A percentile compares a stretch with the other conserved stretches of the same genome.
phyloP scores from a whole-genome alignment of 2,888 invertebrate species.

The Megaustenia siamemsis region DNA sequence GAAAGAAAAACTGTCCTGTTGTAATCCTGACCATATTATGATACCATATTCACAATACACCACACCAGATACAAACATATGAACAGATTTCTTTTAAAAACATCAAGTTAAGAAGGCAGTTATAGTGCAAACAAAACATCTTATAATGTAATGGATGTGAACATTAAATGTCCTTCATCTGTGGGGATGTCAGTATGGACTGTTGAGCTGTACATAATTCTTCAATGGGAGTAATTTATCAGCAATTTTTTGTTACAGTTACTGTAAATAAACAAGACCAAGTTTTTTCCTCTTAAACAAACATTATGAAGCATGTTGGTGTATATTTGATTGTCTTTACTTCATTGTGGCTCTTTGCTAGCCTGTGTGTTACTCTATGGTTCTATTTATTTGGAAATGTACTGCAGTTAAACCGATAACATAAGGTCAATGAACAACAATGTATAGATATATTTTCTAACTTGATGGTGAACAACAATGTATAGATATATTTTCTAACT shows the following conservation, averaged over 20 bases:
- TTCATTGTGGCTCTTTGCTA: neutral
- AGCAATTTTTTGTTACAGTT: neutral
- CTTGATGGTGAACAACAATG: no score
- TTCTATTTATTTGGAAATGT: no score
- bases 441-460: no score
- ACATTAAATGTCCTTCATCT: neutral
- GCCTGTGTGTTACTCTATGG: neutral
- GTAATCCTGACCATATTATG: no score
- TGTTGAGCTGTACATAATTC: conserved; percentile 24
- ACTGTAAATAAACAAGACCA: conserved; percentile 1
- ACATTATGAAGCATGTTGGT: neutral
- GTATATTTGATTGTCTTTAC: neutral
- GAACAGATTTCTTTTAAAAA: no score
- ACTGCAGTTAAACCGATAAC: no score
- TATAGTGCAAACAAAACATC: neutral
- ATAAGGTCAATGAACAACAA: no score
- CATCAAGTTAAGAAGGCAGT: no score
- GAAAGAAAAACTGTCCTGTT: no score
- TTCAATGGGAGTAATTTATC: conserved; percentile 24
- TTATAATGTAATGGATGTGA: neutral
- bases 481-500: no score
- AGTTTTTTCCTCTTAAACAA: neutral
- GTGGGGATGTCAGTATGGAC: neutral
- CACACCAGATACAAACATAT: no score
- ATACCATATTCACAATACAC: no score